Conservation (phyloP, 1,140 invertebrate species). For the Metopolophium dirhodum region DNA sequence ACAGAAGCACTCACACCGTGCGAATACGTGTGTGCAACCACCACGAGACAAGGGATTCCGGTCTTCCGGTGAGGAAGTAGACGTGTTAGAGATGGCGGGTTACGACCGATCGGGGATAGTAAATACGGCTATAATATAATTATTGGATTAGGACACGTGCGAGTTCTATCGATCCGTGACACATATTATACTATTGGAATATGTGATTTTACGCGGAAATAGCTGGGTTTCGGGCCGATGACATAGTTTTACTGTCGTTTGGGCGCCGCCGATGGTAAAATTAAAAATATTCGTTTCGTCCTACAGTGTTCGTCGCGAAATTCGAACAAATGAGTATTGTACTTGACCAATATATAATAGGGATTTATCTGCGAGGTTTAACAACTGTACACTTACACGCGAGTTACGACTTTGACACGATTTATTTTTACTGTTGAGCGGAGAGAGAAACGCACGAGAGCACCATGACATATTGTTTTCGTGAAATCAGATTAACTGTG, state of each 20-base stretch:
- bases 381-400: neutral
- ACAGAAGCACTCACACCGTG: too few relatives aligned
- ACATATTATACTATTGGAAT: neutral
- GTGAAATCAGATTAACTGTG: neutral
- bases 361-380: neutral
- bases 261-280: neutral
- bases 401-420: neutral
- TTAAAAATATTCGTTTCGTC: neutral
- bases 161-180: neutral
- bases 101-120: neutral
- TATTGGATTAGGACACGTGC: neutral
- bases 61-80: neutral
- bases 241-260: neutral
- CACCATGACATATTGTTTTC: neutral
- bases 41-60: neutral
- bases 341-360: neutral
- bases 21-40: neutral
- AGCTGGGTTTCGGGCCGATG: neutral
- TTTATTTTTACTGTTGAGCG: neutral
- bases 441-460: neutral
- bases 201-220: neutral
- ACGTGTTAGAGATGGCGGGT: neutral
- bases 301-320: neutral
- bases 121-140: neutral
- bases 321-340: too few relatives aligned